Conservation (phyloP, 2,797 vertebrate genomes). For the Syndactyla subalaris region DNA sequence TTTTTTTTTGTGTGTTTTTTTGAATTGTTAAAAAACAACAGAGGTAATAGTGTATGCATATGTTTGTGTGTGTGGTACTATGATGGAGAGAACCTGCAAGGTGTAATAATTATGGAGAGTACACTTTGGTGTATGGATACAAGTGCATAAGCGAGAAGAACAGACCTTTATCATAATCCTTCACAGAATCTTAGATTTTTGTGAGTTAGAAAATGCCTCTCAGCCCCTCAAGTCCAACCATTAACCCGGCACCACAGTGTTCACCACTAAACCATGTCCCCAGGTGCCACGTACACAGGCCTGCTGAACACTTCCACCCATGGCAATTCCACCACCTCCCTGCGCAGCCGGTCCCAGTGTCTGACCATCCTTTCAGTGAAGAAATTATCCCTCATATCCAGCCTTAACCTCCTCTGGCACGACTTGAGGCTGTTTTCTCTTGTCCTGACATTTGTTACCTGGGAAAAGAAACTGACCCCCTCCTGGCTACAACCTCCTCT, state of each 20-base stretch:
- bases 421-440: not conserved
- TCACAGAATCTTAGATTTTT: not conserved
- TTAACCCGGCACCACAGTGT: not conserved
- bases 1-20: not conserved
- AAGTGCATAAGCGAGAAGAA: not conserved
- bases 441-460: not conserved
- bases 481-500: not conserved
- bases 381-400: not conserved
- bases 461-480: not conserved
- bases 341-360: not conserved
- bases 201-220: not conserved
- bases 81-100: not conserved
- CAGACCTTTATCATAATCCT: not conserved
- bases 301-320: not conserved
- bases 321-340: too few relatives aligned
- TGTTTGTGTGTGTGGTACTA: constrained; percentile 12
- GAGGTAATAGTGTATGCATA: constrained; percentile 1
- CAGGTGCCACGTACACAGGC: not conserved
- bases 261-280: not conserved
- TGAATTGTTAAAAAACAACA: constrained; percentile 6
- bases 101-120: constrained; percentile 30
- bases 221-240: not conserved
- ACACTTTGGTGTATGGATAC: constrained; percentile 24
- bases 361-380: not conserved
- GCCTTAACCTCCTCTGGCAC: not conserved